phyloP scores from a whole-genome alignment of 2,113 vertebrate genomes.

The Poecilia latipinna region DNA sequence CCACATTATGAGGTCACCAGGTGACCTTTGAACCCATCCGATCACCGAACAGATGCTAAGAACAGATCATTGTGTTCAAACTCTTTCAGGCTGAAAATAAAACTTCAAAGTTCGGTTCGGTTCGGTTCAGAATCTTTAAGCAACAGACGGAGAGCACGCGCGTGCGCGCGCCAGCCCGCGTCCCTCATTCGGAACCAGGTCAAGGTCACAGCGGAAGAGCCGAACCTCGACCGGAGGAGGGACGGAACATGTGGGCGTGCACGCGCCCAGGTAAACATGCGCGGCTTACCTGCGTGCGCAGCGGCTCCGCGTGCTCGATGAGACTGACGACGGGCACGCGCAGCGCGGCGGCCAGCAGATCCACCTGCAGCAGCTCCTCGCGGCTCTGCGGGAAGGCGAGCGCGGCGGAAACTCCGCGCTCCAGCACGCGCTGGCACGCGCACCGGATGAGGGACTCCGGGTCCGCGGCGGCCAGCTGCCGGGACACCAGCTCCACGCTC shows the following conservation, averaged over 20 bases:
- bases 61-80: too few species aligned
- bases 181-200: conserved; percentile 20
- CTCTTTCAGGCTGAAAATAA: too few species aligned
- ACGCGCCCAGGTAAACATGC: background rate
- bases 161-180: background rate
- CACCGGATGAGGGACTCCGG: conserved; percentile 85
- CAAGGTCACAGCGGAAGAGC: conserved; percentile 53
- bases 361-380: conserved; percentile 88
- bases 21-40: too few species aligned
- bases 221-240: background rate
- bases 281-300: conserved; percentile 81
- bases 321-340: conserved; percentile 89
- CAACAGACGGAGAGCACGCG: background rate
- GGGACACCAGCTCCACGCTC: conserved; percentile 82
- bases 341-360: conserved; percentile 86
- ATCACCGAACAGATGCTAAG: too few species aligned
- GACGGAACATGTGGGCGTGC: background rate
- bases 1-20: too few species aligned
- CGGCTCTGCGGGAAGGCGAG: conserved; percentile 88
- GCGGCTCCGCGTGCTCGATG: conserved; percentile 81
- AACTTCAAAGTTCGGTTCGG: background rate
- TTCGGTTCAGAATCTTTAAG: background rate
- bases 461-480: conserved; percentile 76
- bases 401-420: conserved; percentile 85
- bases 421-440: conserved; percentile 83